Evolutionary conservation across 2,113 vertebrate species (phyloP).

Genomic region (Zosterops pallidus): DNA sequence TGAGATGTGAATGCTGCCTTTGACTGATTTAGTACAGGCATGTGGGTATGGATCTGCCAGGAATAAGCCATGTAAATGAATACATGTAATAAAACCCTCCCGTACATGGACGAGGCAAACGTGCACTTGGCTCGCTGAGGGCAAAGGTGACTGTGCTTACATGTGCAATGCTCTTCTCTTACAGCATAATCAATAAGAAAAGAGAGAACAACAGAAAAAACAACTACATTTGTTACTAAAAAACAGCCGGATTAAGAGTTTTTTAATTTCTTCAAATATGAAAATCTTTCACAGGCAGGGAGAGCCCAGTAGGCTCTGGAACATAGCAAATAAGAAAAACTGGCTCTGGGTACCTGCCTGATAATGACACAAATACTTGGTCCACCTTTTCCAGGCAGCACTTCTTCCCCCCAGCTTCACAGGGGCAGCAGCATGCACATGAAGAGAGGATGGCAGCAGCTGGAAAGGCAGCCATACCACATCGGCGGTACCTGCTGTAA

Average conservation of each 20-base stretch:
- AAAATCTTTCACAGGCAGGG: not conserved
- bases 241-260: not conserved
- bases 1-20: not conserved
- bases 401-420: not conserved
- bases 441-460: not conserved
- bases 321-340: accelerated
- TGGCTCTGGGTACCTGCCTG: not conserved
- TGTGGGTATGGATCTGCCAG: not conserved
- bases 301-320: not conserved
- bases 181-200: not conserved
- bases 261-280: not conserved
- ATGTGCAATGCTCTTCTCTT: not conserved
- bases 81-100: accelerated
- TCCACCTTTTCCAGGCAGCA: accelerated
- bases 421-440: not conserved
- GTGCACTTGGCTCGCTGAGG: accelerated
- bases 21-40: not conserved
- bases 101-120: accelerated
- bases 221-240: not conserved
- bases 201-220: not conserved
- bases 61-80: not conserved
- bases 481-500: not conserved
- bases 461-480: not conserved
- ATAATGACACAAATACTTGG: not conserved
- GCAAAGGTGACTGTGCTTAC: accelerated